Percentiles rank a stretch among this genome's conserved stretches.
Evolutionary conservation across 2,888 invertebrate genomes (phyloP).

Genomic region (Schrankia costaestrigalis): DNA sequence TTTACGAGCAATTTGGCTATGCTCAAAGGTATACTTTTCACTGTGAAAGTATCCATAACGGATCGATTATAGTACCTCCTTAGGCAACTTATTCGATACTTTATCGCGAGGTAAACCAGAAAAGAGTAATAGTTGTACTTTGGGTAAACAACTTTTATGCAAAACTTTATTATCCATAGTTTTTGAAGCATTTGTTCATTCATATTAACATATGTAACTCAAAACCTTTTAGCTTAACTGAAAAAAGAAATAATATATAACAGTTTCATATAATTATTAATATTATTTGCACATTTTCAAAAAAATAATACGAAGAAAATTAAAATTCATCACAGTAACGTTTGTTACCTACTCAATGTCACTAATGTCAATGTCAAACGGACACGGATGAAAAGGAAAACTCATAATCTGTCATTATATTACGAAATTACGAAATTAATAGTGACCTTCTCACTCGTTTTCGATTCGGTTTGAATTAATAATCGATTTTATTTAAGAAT

Average conservation of each 20-base stretch:
- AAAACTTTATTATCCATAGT: conserved; percentile 72
- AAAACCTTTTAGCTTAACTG: conserved; percentile 1
- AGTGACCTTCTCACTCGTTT: too few species aligned
- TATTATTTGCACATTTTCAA: too few species aligned
- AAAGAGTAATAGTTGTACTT: conserved; percentile 68
- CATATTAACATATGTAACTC: conserved; percentile 48
- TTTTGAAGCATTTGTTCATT: conserved; percentile 51
- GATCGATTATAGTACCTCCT: conserved; percentile 24
- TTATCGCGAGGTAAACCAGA: conserved; percentile 66
- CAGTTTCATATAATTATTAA: too few species aligned
- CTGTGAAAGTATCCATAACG: conserved; percentile 48
- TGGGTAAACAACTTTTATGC: conserved; percentile 71
- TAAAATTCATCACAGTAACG: background rate
- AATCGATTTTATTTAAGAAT: too few species aligned
- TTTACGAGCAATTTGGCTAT: conserved; percentile 43
- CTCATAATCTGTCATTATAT: too few species aligned
- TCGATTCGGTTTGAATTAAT: too few species aligned
- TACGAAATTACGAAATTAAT: too few species aligned
- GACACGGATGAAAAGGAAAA: background rate
- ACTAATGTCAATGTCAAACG: background rate
- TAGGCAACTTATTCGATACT: conserved; percentile 58
- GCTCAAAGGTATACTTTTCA: conserved; percentile 52
- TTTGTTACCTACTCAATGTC: background rate
- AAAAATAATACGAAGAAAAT: background rate
- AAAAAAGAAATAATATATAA: conserved; percentile 9